Evolutionary conservation across 2,888 invertebrate genomes (phyloP).

Genomic region (Chromoteleia sp.): DNA sequence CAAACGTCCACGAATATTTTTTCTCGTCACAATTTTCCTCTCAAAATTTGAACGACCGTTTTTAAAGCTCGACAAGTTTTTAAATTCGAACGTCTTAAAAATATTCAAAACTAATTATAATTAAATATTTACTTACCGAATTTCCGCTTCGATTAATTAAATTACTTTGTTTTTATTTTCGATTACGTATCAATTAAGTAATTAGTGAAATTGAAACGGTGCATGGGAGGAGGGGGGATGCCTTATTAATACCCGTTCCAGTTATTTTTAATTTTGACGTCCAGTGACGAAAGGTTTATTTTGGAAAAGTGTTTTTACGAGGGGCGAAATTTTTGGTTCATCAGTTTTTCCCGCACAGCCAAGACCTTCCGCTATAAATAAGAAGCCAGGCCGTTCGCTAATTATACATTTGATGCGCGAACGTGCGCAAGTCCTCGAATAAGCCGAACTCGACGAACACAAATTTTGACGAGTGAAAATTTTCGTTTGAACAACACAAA

Average conservation of each 20-base stretch:
- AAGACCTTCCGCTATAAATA: conserved; percentile 82
- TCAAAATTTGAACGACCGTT: no score
- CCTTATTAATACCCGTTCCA: not conserved
- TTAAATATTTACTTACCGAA: no score
- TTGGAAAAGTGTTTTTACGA: conserved; percentile 38
- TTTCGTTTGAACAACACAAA: conserved; percentile 41
- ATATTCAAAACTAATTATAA: no score
- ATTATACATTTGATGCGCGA: conserved; percentile 80
- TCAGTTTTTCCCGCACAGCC: conserved; percentile 72
- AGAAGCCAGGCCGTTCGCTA: conserved; percentile 80
- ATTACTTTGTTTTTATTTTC: not conserved
- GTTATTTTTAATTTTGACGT: conserved; percentile 14
- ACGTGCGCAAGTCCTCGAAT: conserved; percentile 57
- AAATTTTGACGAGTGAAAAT: conserved; percentile 48
- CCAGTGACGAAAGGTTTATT: conserved; percentile 38
- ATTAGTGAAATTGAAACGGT: no score
- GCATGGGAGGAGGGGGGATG: not conserved
- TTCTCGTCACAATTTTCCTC: no score
- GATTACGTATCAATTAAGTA: no score
- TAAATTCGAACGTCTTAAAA: no score
- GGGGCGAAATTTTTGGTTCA: conserved; percentile 45
- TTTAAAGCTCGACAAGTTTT: no score
- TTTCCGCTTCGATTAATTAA: no score
- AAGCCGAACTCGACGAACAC: conserved; percentile 42
- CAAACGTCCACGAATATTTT: no score